phyloP scores from a whole-genome alignment of 2,113 vertebrate species.

The Athene cunicularia region DNA sequence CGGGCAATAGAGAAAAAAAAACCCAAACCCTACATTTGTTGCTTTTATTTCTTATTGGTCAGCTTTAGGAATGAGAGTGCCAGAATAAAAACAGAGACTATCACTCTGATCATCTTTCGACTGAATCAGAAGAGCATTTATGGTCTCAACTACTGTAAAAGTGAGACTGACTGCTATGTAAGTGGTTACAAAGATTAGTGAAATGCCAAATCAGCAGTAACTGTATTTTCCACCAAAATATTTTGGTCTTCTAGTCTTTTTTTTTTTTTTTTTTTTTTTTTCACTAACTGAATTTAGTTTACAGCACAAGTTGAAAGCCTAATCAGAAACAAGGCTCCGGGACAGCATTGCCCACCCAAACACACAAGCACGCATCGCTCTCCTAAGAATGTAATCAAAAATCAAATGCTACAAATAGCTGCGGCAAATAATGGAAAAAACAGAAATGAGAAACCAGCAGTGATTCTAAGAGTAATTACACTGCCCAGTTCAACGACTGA shows the following conservation, averaged over 20 bases:
- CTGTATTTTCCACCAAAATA: neutral
- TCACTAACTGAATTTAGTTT: neutral
- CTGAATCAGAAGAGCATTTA: neutral
- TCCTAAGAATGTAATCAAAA: neutral
- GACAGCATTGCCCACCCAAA: neutral
- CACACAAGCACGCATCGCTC: fast-evolving
- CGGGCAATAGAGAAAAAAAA: neutral
- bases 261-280: neutral
- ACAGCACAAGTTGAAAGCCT: neutral
- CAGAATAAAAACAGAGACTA: neutral
- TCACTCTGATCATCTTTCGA: neutral
- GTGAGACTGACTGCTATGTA: neutral
- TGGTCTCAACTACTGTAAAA: neutral
- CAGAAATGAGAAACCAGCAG: neutral
- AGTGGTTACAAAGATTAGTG: neutral
- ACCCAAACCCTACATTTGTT: neutral
- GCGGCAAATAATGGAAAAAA: neutral
- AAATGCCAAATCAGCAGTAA: neutral
- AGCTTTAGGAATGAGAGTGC: neutral
- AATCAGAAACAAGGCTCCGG: neutral
- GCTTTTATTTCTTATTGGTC: neutral
- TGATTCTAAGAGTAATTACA: neutral
- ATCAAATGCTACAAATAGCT: neutral
- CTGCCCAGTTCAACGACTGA: neutral
- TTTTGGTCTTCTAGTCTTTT: neutral